Conservation (phyloP, 2,113 vertebrate genomes). For the Manacus vitellinus region DNA sequence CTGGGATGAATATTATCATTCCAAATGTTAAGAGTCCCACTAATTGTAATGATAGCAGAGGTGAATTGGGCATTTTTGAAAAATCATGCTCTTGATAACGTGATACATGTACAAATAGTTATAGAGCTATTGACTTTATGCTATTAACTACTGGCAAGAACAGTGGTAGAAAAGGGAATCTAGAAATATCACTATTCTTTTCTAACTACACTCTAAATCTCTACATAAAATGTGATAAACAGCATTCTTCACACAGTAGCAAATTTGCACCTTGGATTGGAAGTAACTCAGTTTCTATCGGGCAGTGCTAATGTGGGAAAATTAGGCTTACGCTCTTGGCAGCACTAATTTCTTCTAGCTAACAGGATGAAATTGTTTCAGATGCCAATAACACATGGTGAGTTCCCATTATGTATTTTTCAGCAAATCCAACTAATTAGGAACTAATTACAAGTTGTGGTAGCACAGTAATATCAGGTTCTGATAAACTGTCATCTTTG, state of each 20-base stretch:
- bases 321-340: background rate
- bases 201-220: background rate
- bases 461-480: slow-evolving; percentile 21
- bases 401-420: slow-evolving; percentile 29
- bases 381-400: slow-evolving; percentile 32
- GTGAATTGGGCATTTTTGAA: background rate
- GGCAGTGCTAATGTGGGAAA: slow-evolving; percentile 9
- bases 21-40: background rate
- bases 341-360: slow-evolving; percentile 3
- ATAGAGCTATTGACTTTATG: background rate
- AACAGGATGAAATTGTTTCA: slow-evolving; percentile 29
- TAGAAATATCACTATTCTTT: background rate
- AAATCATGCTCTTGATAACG: accelerated
- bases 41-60: background rate
- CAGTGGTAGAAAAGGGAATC: background rate
- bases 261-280: slow-evolving; percentile 9
- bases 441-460: slow-evolving; percentile 36
- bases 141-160: background rate
- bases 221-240: background rate
- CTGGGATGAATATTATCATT: background rate
- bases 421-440: slow-evolving; percentile 62
- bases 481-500: slow-evolving; percentile 30
- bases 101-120: background rate
- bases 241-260: background rate
- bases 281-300: slow-evolving; percentile 5